Conservation (phyloP, 2,888 invertebrate species). For the Drosophila macrospina region DNA sequence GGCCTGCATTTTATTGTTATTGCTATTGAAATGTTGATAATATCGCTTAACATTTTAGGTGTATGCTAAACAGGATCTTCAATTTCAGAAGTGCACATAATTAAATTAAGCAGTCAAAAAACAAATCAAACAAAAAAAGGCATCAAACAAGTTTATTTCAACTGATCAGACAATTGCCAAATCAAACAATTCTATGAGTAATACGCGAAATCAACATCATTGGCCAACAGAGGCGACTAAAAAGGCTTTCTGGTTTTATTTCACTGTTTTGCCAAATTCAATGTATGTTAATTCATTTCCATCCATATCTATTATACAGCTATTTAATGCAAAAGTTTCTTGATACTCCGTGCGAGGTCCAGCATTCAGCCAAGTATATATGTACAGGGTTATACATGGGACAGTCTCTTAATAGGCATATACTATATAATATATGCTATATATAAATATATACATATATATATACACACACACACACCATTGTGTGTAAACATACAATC, state of each 20-base stretch:
- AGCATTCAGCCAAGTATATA: background rate
- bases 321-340: background rate
- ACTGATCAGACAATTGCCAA: background rate
- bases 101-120: background rate
- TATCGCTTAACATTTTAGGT: background rate
- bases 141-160: slow-evolving; percentile 18
- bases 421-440: background rate
- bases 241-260: slow-evolving; percentile 26
- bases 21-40: background rate
- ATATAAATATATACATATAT: no score
- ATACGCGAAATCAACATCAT: background rate
- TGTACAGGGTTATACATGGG: background rate
- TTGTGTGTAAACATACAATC: slow-evolving; percentile 26
- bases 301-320: background rate
- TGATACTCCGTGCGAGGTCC: slow-evolving; percentile 4
- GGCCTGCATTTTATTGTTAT: background rate
- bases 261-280: slow-evolving; percentile 1
- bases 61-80: background rate
- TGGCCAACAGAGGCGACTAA: background rate
- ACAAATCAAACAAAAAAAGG: background rate
- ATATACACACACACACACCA: slow-evolving; percentile 30
- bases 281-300: slow-evolving; percentile 4
- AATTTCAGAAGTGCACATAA: slow-evolving; percentile 1
- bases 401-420: background rate
- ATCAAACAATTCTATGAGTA: slow-evolving; percentile 10